These are phyloP conservation scores for Fistularia commersonii DNA, from an alignment of 2,797 vertebrate genomes.

Conservation along the genomic window DNA sequence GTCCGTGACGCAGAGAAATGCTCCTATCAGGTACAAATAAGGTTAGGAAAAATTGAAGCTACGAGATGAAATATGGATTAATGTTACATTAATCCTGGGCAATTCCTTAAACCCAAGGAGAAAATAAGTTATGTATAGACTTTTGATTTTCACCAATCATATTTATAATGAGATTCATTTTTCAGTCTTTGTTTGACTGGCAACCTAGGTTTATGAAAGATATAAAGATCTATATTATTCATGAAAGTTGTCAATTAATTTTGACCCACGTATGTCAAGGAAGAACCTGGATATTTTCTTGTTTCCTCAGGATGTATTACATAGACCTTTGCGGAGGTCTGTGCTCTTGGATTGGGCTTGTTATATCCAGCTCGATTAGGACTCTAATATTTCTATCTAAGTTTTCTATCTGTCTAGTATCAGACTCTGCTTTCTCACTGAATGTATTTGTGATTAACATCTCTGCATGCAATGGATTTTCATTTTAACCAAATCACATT, in stretches of 20 bases:
- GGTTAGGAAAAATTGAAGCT: constrained; percentile 66
- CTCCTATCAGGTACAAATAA: constrained; percentile 7
- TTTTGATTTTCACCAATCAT: constrained; percentile 1
- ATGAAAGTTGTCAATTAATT: too few relatives aligned
- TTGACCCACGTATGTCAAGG: too few relatives aligned
- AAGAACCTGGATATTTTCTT: not conserved
- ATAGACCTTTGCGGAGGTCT: not conserved
- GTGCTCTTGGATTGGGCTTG: not conserved
- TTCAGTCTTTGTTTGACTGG: too few relatives aligned
- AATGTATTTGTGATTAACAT: constrained; percentile 1
- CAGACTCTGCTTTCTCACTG: not conserved
- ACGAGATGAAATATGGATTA: constrained; percentile 46
- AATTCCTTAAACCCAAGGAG: constrained; percentile 9
- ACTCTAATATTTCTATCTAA: constrained; percentile 1
- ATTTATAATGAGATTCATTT: not conserved
- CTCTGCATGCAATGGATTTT: too few relatives aligned
- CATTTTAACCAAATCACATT: too few relatives aligned
- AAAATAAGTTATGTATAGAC: constrained; percentile 7
- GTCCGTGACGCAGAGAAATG: constrained; percentile 38
- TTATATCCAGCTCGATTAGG: not conserved
- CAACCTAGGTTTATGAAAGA: too few relatives aligned
- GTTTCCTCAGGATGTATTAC: not conserved
- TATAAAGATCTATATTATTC: too few relatives aligned
- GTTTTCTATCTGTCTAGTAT: not conserved
- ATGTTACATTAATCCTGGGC: constrained; percentile 34